phyloP scores from a whole-genome alignment of 2,113 vertebrate genomes.

The Semnopithecus entellus region DNA sequence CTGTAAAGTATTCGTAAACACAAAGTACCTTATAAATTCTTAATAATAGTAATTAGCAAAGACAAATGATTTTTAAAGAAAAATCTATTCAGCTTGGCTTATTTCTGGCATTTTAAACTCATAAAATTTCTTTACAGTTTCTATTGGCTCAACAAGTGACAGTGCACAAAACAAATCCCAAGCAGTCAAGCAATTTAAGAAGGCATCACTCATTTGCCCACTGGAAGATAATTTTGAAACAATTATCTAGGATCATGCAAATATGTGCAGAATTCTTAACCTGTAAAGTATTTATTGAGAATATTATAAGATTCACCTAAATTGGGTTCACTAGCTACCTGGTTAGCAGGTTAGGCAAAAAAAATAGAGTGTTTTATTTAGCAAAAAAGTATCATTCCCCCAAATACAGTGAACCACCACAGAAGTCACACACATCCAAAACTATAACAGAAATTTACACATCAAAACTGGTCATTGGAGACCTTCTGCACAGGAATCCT shows the following conservation, averaged over 20 bases:
- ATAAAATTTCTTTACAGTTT: neutral
- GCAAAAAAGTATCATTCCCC: neutral
- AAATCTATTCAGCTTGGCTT: neutral
- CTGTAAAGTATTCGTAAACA: constrained; percentile 52
- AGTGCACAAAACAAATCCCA: neutral
- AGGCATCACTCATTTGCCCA: neutral
- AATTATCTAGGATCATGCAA: neutral
- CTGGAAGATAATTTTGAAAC: neutral
- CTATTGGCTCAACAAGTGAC: neutral
- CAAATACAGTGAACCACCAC: neutral
- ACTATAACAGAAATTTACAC: neutral
- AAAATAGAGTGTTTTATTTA: neutral
- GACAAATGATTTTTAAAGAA: constrained; percentile 1
- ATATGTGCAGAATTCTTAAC: neutral
- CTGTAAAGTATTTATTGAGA: neutral
- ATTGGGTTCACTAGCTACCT: neutral
- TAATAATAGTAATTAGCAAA: constrained; percentile 66
- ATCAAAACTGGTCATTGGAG: neutral
- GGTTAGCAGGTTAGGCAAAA: neutral
- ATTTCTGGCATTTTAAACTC: constrained; percentile 39
- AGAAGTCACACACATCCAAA: neutral
- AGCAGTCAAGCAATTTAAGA: neutral
- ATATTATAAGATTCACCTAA: neutral
- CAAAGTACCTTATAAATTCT: constrained; percentile 30
- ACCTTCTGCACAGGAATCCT: neutral